Conservation (phyloP, 2,113 vertebrate genomes). For the Pristiophorus japonicus region DNA sequence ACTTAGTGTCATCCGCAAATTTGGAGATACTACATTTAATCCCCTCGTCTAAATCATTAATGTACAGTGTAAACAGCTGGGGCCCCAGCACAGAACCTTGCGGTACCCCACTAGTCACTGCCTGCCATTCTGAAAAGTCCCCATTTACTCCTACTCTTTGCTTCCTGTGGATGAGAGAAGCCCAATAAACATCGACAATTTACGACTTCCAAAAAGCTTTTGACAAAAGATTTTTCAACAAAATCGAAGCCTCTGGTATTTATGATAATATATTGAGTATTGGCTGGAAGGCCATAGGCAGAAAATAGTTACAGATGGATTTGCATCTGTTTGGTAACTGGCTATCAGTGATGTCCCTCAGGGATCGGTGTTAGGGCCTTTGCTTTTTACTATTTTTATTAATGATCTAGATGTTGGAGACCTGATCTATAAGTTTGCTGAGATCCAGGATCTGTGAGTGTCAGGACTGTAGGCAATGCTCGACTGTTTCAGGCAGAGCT, state of each 20-base stretch:
- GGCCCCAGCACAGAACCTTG: no score
- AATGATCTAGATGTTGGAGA: neutral
- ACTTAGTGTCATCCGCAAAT: no score
- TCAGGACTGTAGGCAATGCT: neutral
- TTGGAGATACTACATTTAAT: no score
- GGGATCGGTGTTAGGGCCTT: neutral
- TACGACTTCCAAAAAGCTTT: neutral
- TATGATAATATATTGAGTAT: neutral
- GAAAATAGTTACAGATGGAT: neutral
- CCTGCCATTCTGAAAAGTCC: no score
- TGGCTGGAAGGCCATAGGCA: neutral
- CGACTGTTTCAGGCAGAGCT: neutral
- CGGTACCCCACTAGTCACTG: no score
- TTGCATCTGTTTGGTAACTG: neutral
- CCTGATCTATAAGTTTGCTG: neutral
- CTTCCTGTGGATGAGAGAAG: neutral
- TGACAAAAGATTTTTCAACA: neutral
- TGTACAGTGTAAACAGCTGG: no score
- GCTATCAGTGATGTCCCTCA: neutral
- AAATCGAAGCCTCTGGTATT: neutral
- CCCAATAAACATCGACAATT: neutral
- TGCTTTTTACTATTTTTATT: neutral
- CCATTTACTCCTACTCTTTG: no score
- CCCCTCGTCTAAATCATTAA: no score
- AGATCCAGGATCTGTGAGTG: neutral